These are phyloP conservation scores for Nephrotoma flavescens DNA, from an alignment of 2,888 invertebrate genomes.

Conservation along the genomic window DNA sequence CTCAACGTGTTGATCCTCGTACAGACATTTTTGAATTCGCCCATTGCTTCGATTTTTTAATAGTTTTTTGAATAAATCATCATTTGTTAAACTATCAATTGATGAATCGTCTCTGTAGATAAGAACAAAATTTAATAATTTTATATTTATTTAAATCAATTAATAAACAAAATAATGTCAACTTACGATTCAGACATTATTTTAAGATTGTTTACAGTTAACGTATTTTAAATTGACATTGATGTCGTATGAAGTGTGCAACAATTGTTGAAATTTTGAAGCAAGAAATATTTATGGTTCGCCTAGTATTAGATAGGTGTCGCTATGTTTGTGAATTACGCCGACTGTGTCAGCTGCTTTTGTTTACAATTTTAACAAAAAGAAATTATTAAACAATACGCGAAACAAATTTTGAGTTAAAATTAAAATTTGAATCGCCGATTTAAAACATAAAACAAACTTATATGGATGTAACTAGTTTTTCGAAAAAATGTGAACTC, in stretches of 20 bases:
- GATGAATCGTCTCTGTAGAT: background rate
- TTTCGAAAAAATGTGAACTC: slow-evolving; percentile 47
- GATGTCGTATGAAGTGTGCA: background rate
- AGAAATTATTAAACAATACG: background rate
- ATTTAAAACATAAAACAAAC: background rate
- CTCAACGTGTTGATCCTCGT: background rate
- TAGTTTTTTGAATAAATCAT: background rate
- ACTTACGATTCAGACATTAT: background rate
- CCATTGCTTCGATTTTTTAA: background rate
- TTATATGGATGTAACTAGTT: slow-evolving; percentile 11
- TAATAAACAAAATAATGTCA: background rate
- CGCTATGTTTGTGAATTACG: background rate
- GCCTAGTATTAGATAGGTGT: background rate
- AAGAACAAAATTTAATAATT: background rate
- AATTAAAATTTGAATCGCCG: background rate
- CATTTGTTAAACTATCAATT: background rate
- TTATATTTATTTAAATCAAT: background rate
- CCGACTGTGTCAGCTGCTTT: background rate
- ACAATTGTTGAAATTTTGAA: background rate
- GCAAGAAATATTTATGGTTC: background rate
- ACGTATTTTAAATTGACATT: too few species aligned
- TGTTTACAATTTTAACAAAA: too few species aligned
- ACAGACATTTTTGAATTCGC: background rate
- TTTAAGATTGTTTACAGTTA: too few species aligned
- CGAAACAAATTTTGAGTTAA: background rate